A percentile compares a stretch with the other conserved stretches of the same genome.
These are phyloP conservation scores for Acleris sparsana DNA, from an alignment of 2,888 invertebrate genomes.

Conservation along the genomic window DNA sequence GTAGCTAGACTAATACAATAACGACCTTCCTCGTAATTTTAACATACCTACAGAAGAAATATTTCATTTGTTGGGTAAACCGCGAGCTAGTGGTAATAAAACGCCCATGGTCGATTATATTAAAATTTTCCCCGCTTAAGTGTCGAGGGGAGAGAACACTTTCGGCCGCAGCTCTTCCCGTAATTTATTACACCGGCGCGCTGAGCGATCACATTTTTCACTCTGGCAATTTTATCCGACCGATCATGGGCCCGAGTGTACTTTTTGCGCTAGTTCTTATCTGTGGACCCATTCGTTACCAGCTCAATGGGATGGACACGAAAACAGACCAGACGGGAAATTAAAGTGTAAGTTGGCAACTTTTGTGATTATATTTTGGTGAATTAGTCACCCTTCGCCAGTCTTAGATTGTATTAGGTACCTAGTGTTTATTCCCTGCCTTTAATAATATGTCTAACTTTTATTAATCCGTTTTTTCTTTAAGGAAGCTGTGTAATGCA, in stretches of 20 bases:
- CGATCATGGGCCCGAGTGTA: conserved; percentile 56
- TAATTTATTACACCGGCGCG: conserved; percentile 63
- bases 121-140: conserved; percentile 31
- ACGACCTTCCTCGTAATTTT: too few species aligned
- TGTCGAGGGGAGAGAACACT: conserved; percentile 44
- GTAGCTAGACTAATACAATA: too few species aligned
- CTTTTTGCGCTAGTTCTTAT: conserved; percentile 52
- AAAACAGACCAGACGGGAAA: conserved; percentile 9
- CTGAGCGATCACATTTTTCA: conserved; percentile 56
- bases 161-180: conserved; percentile 55
- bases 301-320: conserved; percentile 25
- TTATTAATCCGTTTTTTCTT: too few species aligned
- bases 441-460: too few species aligned
- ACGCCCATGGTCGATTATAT: conserved; percentile 32
- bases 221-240: conserved; percentile 55
- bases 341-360: not conserved
- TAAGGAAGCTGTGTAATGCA: too few species aligned
- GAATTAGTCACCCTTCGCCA: too few species aligned
- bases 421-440: too few species aligned
- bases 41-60: too few species aligned
- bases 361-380: too few species aligned
- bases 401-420: too few species aligned
- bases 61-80: not conserved
- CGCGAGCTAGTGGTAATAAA: conserved; percentile 28
- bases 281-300: conserved; percentile 52